Evolutionary conservation across 2,113 vertebrate species (phyloP).

Genomic region (Oryzias melastigma): DNA sequence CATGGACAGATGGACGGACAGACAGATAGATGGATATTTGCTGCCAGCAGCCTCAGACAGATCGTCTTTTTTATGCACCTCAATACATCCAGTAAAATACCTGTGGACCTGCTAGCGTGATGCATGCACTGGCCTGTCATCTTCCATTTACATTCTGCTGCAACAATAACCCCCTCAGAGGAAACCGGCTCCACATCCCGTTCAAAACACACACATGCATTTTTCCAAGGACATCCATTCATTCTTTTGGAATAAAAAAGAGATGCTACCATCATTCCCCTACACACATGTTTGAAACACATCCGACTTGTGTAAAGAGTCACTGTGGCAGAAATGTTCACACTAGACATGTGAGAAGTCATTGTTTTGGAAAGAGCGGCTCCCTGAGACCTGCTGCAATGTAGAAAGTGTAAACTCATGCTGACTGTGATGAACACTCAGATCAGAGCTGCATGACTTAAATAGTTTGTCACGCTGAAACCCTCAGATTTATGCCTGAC

Average conservation of each 20-base stretch:
- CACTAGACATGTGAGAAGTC: no score
- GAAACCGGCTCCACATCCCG: no score
- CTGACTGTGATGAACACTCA: no score
- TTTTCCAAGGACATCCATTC: slow-evolving; percentile 39
- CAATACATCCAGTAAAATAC: slow-evolving; percentile 11
- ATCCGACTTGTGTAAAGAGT: slow-evolving; percentile 19
- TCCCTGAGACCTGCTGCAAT: no score
- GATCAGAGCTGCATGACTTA: no score
- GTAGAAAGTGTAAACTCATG: no score
- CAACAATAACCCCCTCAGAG: slow-evolving; percentile 37
- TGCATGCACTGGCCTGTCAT: slow-evolving; percentile 46
- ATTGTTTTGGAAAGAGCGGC: no score
- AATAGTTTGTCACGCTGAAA: no score
- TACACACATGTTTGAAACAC: background rate
- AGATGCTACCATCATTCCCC: slow-evolving; percentile 19
- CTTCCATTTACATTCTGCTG: slow-evolving; percentile 51
- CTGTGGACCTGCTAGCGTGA: slow-evolving; percentile 43
- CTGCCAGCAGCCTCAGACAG: slow-evolving; percentile 13
- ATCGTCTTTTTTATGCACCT: slow-evolving; percentile 8
- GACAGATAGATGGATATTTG: background rate
- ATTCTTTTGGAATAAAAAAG: slow-evolving; percentile 2
- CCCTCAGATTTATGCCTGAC: no score
- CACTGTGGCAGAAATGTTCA: background rate
- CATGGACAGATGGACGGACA: no score
- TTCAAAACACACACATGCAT: slow-evolving; percentile 27